Conservation (phyloP, 30 jellyfish, hydroid and myxozoan genomes). For the Aurelia coerulea region DNA sequence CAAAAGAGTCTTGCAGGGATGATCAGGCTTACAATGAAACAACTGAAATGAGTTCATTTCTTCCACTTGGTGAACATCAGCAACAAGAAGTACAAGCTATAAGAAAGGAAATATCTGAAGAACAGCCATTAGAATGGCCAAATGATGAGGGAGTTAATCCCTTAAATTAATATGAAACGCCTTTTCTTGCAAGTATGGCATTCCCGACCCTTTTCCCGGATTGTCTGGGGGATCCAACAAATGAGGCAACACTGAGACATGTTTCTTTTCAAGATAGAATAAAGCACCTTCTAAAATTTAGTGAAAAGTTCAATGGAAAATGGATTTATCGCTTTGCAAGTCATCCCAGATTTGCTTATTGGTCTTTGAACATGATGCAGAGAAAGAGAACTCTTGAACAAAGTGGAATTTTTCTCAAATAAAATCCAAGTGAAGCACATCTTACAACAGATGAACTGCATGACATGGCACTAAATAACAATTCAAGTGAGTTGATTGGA, state of each 20-base stretch:
- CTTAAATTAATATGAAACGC: too few relatives aligned
- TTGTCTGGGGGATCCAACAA: too few relatives aligned
- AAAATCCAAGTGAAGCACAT: slow-evolving; percentile 13
- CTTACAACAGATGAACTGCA: not conserved
- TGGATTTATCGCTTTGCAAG: too few relatives aligned
- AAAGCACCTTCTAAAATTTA: too few relatives aligned
- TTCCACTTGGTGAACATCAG: not conserved
- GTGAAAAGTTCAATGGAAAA: too few relatives aligned
- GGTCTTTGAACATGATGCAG: slow-evolving; percentile 14
- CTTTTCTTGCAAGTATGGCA: too few relatives aligned
- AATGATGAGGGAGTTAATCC: too few relatives aligned
- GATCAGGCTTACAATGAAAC: not conserved
- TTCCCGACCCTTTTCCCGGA: too few relatives aligned
- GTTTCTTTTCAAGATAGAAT: too few relatives aligned
- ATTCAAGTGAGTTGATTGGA: too few relatives aligned
- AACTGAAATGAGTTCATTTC: not conserved
- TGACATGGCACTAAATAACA: too few relatives aligned
- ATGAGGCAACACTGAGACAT: too few relatives aligned
- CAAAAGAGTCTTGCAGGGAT: not conserved
- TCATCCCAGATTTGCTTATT: slow-evolving; percentile 24
- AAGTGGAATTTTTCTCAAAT: not conserved
- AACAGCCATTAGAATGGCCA: not conserved
- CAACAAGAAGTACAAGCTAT: not conserved
- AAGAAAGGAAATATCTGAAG: not conserved
- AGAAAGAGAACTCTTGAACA: not conserved